Conservation (phyloP, 2,113 vertebrate species). For the Pituophis catenifer region DNA sequence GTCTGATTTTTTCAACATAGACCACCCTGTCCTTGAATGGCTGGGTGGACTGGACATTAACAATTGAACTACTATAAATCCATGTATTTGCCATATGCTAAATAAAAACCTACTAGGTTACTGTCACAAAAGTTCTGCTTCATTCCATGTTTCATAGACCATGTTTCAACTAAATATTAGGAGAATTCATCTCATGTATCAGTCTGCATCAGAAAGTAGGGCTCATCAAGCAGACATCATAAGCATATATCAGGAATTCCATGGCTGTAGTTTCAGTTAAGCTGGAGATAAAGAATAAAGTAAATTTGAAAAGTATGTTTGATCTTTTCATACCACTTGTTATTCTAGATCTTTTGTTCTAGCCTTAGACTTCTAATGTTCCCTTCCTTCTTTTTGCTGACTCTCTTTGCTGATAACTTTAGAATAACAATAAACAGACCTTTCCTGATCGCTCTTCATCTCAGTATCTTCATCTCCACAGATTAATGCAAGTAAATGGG, state of each 20-base stretch:
- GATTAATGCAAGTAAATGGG: not conserved
- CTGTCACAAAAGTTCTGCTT: not conserved
- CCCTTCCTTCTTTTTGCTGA: not conserved
- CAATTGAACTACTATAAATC: too few species aligned
- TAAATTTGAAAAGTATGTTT: not conserved
- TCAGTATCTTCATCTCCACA: not conserved
- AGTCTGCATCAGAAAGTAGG: not conserved
- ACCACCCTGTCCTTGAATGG: too few species aligned
- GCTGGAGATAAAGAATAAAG: not conserved
- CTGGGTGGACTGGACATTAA: too few species aligned
- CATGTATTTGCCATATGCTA: too few species aligned
- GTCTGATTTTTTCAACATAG: too few species aligned
- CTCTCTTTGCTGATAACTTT: not conserved
- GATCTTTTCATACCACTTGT: not conserved
- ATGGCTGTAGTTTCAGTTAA: not conserved
- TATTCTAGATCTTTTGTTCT: not conserved
- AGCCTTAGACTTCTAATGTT: not conserved
- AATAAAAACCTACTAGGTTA: not conserved
- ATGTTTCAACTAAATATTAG: not conserved
- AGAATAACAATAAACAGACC: not conserved
- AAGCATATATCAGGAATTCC: not conserved
- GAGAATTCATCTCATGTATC: not conserved
- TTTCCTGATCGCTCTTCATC: not conserved
- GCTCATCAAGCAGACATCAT: not conserved
- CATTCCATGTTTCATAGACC: not conserved